Conservation (phyloP, 1,140 invertebrate species). For the Leptinotarsa defecta region DNA sequence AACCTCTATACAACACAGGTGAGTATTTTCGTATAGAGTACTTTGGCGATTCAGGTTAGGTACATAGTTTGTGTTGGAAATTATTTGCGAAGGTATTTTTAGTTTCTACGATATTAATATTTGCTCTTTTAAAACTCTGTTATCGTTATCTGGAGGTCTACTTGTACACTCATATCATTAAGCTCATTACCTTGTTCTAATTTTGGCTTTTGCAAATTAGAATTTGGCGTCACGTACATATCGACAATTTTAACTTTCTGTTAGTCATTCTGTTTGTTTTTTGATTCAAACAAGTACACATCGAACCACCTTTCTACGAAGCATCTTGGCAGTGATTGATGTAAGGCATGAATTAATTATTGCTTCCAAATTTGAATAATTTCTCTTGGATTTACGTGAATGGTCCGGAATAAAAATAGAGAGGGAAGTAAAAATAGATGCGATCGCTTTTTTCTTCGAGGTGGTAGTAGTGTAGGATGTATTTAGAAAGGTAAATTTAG, state of each 20-base stretch:
- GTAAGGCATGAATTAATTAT: too few species aligned
- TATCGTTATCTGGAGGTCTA: slow-evolving; percentile 20
- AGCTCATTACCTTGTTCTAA: slow-evolving; percentile 28
- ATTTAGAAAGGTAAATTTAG: too few species aligned
- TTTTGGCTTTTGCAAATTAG: slow-evolving; percentile 21
- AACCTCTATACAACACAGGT: too few species aligned
- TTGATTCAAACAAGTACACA: neutral
- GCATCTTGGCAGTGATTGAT: too few species aligned
- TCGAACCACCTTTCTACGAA: neutral
- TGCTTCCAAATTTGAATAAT: too few species aligned
- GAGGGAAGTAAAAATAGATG: too few species aligned
- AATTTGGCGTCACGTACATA: slow-evolving; percentile 19
- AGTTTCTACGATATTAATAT: slow-evolving; percentile 18
- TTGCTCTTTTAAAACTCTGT: slow-evolving; percentile 17
- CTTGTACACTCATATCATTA: slow-evolving; percentile 22
- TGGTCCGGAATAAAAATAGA: too few species aligned
- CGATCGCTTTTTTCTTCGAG: too few species aligned
- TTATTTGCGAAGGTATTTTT: slow-evolving; percentile 12
- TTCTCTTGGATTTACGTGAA: too few species aligned
- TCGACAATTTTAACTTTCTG: slow-evolving; percentile 13
- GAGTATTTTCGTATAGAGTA: too few species aligned
- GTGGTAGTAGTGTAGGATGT: too few species aligned
- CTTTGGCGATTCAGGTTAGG: too few species aligned
- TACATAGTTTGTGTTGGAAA: neutral
- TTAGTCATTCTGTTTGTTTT: slow-evolving; percentile 19